Base-by-base conservation (phyloP, 2,888 invertebrate species). In the Melanophora roralis region DNA sequence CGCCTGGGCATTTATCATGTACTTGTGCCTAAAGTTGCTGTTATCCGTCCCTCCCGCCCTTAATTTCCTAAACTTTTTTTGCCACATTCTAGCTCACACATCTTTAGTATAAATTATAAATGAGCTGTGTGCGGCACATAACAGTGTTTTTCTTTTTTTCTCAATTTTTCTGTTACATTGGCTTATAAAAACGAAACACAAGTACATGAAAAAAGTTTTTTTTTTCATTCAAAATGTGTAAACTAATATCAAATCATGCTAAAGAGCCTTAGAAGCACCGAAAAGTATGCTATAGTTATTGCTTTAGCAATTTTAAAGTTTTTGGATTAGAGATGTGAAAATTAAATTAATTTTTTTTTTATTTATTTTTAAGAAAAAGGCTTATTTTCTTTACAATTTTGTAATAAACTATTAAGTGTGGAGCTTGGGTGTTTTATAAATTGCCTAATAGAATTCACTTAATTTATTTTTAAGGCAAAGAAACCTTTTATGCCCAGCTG, bases 71-170 rank as follows among this genome's bases (percentile, higher is more conserved):
- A 32, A n/a, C 36, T 12, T 11, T 16, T 11, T 40, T 12, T 1
- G 14, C 12, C 23, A 34, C 55, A 47, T 40, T 47, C 36, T 27
- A 38, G 14, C 69, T 72, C 67, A 72, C 67, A 71, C 67, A 74
- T 77, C 64, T 69, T 73, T 64, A 74, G 60, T 55, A 78, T 81
- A 68, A 78, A 81, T 80, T 80, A 80, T 76, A 76, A 80, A 80
- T 76, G 80, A 80, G 72, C 72, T 68, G 19, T 47, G 45, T 72
- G 62, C 62, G 68, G 64, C 78, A 77, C 59, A 79, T 72, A 79
- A 73, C 51, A 53, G 3, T 5, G 67, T 73, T 14, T 36, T 45
- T 60, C 62, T 45, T 43, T 34, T 19, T 16, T 12, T 9, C 9
- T 53, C 16, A 12, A 16, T 11, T 60, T 43, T 45, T 36, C 11